phyloP scores from a whole-genome alignment of 2,113 vertebrate genomes.

The Dipodomys merriami region DNA sequence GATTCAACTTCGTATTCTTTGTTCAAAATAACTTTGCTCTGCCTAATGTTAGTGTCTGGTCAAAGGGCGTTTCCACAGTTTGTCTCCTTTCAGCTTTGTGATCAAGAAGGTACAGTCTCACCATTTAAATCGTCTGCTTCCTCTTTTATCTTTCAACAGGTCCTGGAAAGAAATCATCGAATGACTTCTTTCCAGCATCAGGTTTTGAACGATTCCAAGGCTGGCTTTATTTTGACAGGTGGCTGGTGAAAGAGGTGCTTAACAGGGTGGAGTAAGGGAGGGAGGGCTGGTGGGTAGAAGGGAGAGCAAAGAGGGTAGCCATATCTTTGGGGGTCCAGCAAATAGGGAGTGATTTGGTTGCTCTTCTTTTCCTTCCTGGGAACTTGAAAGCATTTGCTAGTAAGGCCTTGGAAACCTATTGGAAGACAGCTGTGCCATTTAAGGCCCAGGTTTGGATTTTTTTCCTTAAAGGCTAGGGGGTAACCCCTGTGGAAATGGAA shows the following conservation, averaged over 20 bases:
- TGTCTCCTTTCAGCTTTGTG: constrained; percentile 73
- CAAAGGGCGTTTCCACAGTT: constrained; percentile 73
- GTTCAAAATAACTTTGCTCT: constrained; percentile 64
- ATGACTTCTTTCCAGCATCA: constrained; percentile 61
- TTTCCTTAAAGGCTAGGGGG: neutral
- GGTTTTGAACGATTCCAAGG: constrained; percentile 66
- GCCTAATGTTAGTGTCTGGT: constrained; percentile 65
- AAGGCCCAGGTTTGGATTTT: neutral
- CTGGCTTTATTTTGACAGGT: constrained; percentile 79
- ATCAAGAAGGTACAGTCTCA: constrained; percentile 39
- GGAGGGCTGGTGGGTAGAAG: neutral
- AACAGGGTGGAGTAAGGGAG: constrained; percentile 25
- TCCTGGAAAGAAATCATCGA: constrained; percentile 71
- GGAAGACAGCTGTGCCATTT: constrained; percentile 36
- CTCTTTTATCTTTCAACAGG: constrained; percentile 79
- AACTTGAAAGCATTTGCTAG: constrained; percentile 26
- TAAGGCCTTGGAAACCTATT: neutral
- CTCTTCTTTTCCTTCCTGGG: neutral
- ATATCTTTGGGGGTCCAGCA: constrained; percentile 4
- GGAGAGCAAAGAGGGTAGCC: neutral
- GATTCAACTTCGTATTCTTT: constrained; percentile 68
- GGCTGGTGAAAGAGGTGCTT: constrained; percentile 71
- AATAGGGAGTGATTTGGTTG: neutral
- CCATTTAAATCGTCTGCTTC: constrained; percentile 68
- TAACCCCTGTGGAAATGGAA: neutral